These are phyloP conservation scores for Perizoma flavofasciatum DNA, from an alignment of 2,888 invertebrate species.

Conservation along the genomic window DNA sequence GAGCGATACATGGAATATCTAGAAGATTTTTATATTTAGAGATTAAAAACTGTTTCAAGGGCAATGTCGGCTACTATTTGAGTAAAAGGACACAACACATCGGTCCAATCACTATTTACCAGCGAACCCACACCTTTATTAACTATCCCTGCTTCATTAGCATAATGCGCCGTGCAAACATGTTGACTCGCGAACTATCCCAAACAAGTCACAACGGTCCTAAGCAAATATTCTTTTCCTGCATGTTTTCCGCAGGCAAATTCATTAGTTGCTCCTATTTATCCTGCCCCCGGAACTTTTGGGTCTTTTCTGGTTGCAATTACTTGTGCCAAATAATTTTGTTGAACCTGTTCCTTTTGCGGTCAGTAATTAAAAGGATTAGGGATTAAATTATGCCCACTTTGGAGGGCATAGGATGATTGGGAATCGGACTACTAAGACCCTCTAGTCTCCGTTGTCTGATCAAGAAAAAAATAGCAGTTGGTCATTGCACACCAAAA, in stretches of 20 bases:
- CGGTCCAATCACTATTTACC: constrained; percentile 19
- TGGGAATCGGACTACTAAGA: too few relatives aligned
- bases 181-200: constrained; percentile 36
- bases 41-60: too few relatives aligned
- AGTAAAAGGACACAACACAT: constrained; percentile 7
- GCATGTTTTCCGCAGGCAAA: constrained; percentile 40
- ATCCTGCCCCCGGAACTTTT: constrained; percentile 22
- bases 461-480: too few relatives aligned
- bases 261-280: constrained; percentile 39
- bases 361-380: constrained; percentile 14
- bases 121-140: constrained; percentile 14
- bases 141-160: constrained; percentile 28
- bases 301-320: constrained; percentile 31
- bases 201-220: constrained; percentile 38
- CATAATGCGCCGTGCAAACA: constrained; percentile 39
- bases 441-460: too few relatives aligned
- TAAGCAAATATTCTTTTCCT: constrained; percentile 42
- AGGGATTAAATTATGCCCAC: background rate
- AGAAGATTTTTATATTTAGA: too few relatives aligned
- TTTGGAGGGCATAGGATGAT: too few relatives aligned
- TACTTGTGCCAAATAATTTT: constrained; percentile 24
- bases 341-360: constrained; percentile 26
- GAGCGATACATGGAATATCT: too few relatives aligned
- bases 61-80: background rate
- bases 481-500: too few relatives aligned